phyloP scores from a whole-genome alignment of 1,140 invertebrate species.

The Dendroctonus valens region DNA sequence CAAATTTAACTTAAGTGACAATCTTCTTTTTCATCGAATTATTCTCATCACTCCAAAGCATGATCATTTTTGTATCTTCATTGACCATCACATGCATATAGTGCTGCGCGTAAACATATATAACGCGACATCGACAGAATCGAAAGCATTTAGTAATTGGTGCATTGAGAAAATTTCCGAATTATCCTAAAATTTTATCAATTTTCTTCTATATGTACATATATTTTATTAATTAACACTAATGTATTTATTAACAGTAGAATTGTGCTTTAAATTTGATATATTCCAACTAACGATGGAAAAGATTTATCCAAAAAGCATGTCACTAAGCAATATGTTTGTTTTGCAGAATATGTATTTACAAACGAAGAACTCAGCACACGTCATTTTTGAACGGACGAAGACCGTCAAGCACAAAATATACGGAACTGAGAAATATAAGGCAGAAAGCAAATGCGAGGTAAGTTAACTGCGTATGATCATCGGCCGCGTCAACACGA shows the following conservation, averaged over 20 bases:
- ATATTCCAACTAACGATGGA: neutral
- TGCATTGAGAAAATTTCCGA: neutral
- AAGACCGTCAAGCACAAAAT: constrained; percentile 40
- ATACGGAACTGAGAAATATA: constrained; percentile 43
- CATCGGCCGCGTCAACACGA: constrained; percentile 15
- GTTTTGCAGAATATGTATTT: constrained; percentile 44
- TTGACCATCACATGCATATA: constrained; percentile 1
- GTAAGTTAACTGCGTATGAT: constrained; percentile 30
- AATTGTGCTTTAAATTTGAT: no score
- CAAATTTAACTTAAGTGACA: constrained; percentile 33
- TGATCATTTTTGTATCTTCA: constrained; percentile 13
- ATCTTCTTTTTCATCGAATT: constrained; percentile 27
- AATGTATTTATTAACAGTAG: no score
- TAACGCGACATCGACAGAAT: no score
- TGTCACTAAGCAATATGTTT: constrained; percentile 23
- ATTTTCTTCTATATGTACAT: neutral
- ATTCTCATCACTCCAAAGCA: constrained; percentile 14
- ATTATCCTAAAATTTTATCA: neutral
- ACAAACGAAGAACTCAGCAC: constrained; percentile 39
- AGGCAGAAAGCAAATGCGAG: constrained; percentile 33
- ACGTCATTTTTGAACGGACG: constrained; percentile 26
- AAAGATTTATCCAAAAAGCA: neutral
- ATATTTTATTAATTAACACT: neutral
- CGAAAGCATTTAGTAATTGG: neutral
- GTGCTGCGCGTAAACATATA: no score